Base-by-base conservation (phyloP, 2,888 invertebrate species). In the Epinotia nisella region DNA sequence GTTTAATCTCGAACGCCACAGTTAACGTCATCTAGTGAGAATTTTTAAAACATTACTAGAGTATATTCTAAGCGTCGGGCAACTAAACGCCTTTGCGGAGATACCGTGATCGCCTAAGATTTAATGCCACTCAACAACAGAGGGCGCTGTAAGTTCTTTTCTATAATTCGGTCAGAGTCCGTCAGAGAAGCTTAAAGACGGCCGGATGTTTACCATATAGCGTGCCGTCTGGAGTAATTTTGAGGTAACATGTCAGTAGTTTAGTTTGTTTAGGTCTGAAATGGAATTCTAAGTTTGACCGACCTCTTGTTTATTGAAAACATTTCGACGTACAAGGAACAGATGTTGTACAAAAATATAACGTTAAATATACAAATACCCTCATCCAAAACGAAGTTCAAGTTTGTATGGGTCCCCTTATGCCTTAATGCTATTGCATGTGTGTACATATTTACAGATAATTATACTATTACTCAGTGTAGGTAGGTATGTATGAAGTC, bases 1-100 rank as follows among this genome's bases (percentile, higher is more conserved):
- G 29, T 19, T 51, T 21, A 39, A 51, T 45, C 49, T 59, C 55
- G 21, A 21, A 65, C 49, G 45, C 4, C 29, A 74, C 74, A 51
- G 29, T 51, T 66, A 65, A 55, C 70, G 78, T 71, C 79, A 78
- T 77, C 79, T 79, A 76, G 69, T 75, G 78, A 67, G 61, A 68
- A 75, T 60, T 72, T 74, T 60, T 21, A 64, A 59, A 59, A 76
- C 74, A 49, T 74, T 35, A 13, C n/a, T 24, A 13, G n/a, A 35
- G 49, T 49, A 21, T 49, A 51, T 61, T 56, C 70, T 56, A 64
- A 51, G 51, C 51, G 41, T n/a, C n/a, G 24, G 35, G 17, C 39
- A 65, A 65, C 51, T 15, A 24, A 13, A 65, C 24, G 29, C 55
- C 55, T 61, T 51, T 56, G 58, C 60, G 53, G 29, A 58, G 72